Conservation (phyloP, 2,888 invertebrate species). For the Sarcophaga caerulescens region DNA sequence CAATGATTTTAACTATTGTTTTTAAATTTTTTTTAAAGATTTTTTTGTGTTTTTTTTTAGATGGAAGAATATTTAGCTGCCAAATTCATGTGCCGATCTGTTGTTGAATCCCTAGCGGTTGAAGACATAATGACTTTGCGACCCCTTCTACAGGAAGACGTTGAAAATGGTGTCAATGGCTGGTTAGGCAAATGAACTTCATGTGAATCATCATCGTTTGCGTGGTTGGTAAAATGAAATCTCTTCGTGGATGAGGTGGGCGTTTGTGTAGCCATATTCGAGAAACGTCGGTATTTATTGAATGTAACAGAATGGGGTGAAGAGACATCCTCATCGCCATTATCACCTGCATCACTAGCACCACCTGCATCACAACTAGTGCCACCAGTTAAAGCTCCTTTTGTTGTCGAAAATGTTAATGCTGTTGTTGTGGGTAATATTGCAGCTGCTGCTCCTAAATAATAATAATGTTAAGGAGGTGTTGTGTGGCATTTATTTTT, state of each 20-base stretch:
- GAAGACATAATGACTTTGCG: conserved; percentile 58
- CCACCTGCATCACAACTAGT: conserved; percentile 17
- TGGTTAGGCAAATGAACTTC: not conserved
- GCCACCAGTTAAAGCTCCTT: conserved; percentile 70
- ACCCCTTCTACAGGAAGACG: conserved; percentile 26
- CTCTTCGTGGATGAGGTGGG: conserved; percentile 65
- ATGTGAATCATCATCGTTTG: not conserved
- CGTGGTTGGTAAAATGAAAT: conserved; percentile 57
- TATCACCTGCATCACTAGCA: not conserved
- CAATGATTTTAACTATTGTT: not conserved
- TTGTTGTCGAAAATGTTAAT: conserved; percentile 49
- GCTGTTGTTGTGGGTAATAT: conserved; percentile 37
- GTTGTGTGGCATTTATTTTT: conserved; percentile 2
- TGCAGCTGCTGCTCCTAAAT: conserved; percentile 69
- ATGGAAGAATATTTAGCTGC: conserved; percentile 72
- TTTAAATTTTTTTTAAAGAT: not conserved
- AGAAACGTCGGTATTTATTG: conserved; percentile 71
- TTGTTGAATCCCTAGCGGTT: conserved; percentile 52
- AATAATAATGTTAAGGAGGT: conserved; percentile 49
- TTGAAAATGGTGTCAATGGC: conserved; percentile 52
- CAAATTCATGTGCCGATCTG: conserved; percentile 69
- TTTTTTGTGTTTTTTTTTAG: conserved; percentile 50
- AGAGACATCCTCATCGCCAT: conserved; percentile 18
- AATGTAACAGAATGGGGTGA: conserved; percentile 51
- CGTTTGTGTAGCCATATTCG: conserved; percentile 72